Percentiles rank a stretch among this genome's conserved stretches.
phyloP scores from a whole-genome alignment of 2,797 vertebrate species.

The Leptoclinus maculatus region DNA sequence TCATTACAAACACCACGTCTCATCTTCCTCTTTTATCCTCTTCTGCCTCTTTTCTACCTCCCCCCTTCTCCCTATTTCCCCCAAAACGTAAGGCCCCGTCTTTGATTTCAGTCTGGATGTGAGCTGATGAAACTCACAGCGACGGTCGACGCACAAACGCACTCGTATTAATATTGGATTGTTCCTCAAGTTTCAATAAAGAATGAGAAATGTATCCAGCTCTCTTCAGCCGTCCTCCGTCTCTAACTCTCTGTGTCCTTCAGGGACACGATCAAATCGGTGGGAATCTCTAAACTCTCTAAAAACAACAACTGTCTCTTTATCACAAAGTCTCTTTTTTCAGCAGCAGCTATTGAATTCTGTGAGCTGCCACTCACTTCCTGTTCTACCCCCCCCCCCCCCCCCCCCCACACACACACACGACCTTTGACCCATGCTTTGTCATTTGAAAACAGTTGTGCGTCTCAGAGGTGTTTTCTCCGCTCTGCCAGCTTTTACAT shows the following conservation, averaged over 20 bases:
- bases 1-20: slow-evolving; percentile 40
- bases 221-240: slow-evolving; percentile 28
- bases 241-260: slow-evolving; percentile 27
- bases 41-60: not conserved
- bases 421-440: too few species aligned
- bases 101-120: not conserved
- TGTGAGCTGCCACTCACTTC: slow-evolving; percentile 16
- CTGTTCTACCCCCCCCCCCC: not conserved
- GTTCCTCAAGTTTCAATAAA: slow-evolving; percentile 43
- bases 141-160: not conserved
- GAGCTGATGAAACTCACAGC: not conserved
- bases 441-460: too few species aligned
- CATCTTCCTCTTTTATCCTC: slow-evolving; percentile 11
- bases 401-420: too few species aligned
- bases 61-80: not conserved
- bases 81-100: not conserved
- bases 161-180: slow-evolving; percentile 51
- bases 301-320: slow-evolving; percentile 5
- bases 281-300: not conserved
- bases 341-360: slow-evolving; percentile 12
- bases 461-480: too few species aligned
- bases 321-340: not conserved
- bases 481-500: too few species aligned
- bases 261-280: slow-evolving; percentile 9
- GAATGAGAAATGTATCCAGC: slow-evolving; percentile 51